phyloP scores from a whole-genome alignment of 2,888 invertebrate genomes.

The Ditylenchus weischeri region DNA sequence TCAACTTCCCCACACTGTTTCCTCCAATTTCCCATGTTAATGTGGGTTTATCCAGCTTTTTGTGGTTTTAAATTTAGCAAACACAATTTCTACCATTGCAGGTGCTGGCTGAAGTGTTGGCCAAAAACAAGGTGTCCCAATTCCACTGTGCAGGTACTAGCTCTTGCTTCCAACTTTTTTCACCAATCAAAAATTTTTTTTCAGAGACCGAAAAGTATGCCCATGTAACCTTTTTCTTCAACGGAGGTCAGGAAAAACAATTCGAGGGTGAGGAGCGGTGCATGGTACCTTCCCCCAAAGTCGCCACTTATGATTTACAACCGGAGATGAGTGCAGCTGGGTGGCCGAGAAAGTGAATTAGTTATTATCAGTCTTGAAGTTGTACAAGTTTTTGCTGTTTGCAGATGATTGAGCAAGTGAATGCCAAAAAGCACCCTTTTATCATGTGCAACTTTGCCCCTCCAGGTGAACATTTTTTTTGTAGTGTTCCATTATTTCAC shows the following conservation, averaged over 20 bases:
- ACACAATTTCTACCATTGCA: no score
- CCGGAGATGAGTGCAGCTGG: conserved; percentile 61
- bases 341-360: conserved; percentile 60
- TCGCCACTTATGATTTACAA: conserved; percentile 61
- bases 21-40: conserved; percentile 61
- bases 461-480: conserved; percentile 40
- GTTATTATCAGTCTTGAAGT: not conserved
- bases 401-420: conserved; percentile 56
- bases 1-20: conserved; percentile 60
- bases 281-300: conserved; percentile 62
- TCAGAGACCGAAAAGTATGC: conserved; percentile 62
- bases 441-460: conserved; percentile 63
- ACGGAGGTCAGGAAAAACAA: conserved; percentile 61
- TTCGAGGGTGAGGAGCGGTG: conserved; percentile 60
- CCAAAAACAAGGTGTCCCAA: conserved; percentile 58
- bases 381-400: conserved; percentile 7
- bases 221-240: conserved; percentile 63
- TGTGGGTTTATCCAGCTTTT: conserved; percentile 30
- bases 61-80: no score
- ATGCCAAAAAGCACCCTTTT: conserved; percentile 59
- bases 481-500: no score
- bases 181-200: conserved; percentile 4
- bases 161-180: no score
- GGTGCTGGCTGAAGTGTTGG: conserved; percentile 61
- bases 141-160: conserved; percentile 61